A percentile compares a stretch with the other conserved stretches of the same genome.
Conservation (phyloP, 2,888 invertebrate genomes). For the Merodon equestris region DNA sequence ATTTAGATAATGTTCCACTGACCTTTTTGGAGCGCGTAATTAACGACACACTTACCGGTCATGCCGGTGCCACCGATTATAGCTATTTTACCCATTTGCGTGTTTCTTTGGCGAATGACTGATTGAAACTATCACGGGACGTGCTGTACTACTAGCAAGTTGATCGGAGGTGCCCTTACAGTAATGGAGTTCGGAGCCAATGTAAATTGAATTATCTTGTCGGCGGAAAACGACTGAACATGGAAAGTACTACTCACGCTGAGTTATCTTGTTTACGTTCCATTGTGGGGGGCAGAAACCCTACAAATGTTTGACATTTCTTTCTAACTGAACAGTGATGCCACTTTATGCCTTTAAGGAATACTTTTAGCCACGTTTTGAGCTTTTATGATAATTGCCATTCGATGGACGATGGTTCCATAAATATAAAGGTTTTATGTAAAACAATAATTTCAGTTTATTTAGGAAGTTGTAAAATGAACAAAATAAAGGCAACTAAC, state of each 20-base stretch:
- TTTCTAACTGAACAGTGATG: not conserved
- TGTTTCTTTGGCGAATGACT: not conserved
- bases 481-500: slow-evolving; percentile 10
- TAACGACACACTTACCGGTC: slow-evolving; percentile 88
- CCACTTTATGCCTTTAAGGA: not conserved
- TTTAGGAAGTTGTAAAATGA: too few relatives aligned
- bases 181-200: slow-evolving; percentile 23
- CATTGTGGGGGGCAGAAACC: slow-evolving; percentile 1
- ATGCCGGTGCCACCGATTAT: slow-evolving; percentile 90
- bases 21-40: slow-evolving; percentile 90
- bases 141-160: not conserved
- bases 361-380: too few relatives aligned
- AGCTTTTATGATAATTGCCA: too few relatives aligned
- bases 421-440: not conserved
- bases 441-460: not conserved
- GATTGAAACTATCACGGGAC: not conserved
- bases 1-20: slow-evolving; percentile 67
- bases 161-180: slow-evolving; percentile 1
- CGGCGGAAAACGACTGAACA: slow-evolving; percentile 21
- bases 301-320: slow-evolving; percentile 36
- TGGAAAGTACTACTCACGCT: slow-evolving; percentile 1
- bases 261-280: slow-evolving; percentile 15
- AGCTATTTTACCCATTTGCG: slow-evolving; percentile 86
- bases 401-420: too few relatives aligned
- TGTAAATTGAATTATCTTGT: slow-evolving; percentile 48